Evolutionary conservation across 2,113 vertebrate genomes (phyloP), one percentile per base, ranked within the genome.

Genomic region (Tychaedon coryphoeus): DNA sequence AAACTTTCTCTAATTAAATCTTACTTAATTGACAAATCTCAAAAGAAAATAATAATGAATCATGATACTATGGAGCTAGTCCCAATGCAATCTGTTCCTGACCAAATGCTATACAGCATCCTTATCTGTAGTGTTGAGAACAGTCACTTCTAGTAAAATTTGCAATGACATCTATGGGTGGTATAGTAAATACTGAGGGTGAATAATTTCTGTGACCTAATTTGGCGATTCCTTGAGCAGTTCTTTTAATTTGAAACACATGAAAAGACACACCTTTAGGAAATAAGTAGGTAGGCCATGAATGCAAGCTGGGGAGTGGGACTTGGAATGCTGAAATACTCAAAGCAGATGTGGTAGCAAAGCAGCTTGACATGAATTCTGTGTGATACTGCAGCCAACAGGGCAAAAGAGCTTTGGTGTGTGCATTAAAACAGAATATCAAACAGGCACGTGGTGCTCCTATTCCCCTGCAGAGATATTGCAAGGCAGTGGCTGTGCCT

Each of bases 11-110:
- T 90, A 95, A 93, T 95, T 97, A 94, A 94, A 54, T 73, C 51
- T 88, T 81, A 62, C 43, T 95, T 94, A 95, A 90, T 48, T 93
- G 86, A 81, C 74, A 87, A 67, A 84, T 95, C 43, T 87, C 24
- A 67, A 54, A 90, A 95, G 88, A 75, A 83, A 56, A 61, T 69
- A 91, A 69, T 87, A 92, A 84, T 72, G 73, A 96, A 75, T 91
- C 91, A 93, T 53, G 48, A 53, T 82, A 48, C 45, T 65, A 93
- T 73, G 81, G 51, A 95, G 15, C 58, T 60, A 73, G 42, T 95
- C 74, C 81, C 66, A 54, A 29, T 61, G 84, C 93, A 94, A 94
- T 96, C 94, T 97, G 90, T 91, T 96, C 93, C 93, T 95, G 90
- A 92, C 77, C 81, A 89, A 94, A 95, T 95, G 90, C 84, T 95